A percentile compares a stretch with the other conserved stretches of the same genome.
These are phyloP conservation scores for Indicator maculatus DNA, from an alignment of 2,113 vertebrate species.

Conservation along the genomic window DNA sequence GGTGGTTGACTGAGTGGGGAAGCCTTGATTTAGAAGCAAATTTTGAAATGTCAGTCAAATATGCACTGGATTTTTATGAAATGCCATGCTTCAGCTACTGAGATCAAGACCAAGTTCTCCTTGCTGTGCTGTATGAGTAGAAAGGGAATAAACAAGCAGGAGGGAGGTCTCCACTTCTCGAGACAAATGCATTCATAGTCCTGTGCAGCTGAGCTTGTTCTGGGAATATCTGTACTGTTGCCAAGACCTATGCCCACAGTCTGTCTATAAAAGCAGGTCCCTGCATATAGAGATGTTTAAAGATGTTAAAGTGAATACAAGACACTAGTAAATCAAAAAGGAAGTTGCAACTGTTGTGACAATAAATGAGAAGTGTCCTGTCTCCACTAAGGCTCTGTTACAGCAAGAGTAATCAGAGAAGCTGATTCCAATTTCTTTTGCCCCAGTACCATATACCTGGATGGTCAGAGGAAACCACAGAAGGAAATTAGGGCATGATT, in stretches of 20 bases:
- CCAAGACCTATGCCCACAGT: neutral
- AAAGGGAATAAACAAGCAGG: neutral
- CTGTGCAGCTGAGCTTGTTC: neutral
- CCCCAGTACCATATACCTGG: neutral
- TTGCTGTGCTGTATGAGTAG: neutral
- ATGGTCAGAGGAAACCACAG: neutral
- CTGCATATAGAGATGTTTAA: neutral
- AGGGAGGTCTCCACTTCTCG: neutral
- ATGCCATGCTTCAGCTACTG: neutral
- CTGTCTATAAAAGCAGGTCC: neutral
- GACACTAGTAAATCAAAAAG: neutral
- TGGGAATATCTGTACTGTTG: neutral
- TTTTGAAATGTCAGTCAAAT: conserved; percentile 8
- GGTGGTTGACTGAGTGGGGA: neutral
- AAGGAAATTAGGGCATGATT: neutral
- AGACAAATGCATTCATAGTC: neutral
- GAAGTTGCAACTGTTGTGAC: neutral
- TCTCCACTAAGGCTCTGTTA: neutral
- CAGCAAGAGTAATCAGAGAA: neutral
- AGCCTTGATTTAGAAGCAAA: neutral
- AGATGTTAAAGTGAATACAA: neutral
- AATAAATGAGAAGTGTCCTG: neutral
- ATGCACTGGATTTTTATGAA: neutral
- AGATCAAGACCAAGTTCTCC: neutral
- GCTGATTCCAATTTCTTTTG: neutral